phyloP scores from a whole-genome alignment of 2,797 vertebrate genomes.

The Heteromormyrus szaboi region DNA sequence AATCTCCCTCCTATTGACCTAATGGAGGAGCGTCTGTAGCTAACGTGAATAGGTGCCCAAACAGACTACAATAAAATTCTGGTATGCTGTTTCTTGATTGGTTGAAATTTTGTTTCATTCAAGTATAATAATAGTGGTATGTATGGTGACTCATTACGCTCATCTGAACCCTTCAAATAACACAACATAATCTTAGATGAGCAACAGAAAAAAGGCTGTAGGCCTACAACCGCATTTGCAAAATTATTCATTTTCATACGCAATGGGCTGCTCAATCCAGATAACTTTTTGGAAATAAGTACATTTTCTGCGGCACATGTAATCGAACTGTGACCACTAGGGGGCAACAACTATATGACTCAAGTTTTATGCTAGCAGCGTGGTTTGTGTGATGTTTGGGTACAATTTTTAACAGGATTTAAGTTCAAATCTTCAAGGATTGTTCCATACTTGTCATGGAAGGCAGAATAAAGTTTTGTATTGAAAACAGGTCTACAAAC shows the following conservation, averaged over 20 bases:
- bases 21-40: not conserved
- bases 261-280: not conserved
- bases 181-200: not conserved
- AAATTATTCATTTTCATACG: not conserved
- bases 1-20: not conserved
- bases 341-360: not conserved
- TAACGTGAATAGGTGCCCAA: not conserved
- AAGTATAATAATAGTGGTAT: not conserved
- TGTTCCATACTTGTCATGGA: not conserved
- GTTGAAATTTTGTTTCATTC: not conserved
- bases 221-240: not conserved
- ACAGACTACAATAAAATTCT: not conserved
- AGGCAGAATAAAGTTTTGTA: not conserved
- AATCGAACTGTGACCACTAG: not conserved
- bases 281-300: not conserved
- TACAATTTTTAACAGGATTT: not conserved
- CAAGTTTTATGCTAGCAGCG: not conserved
- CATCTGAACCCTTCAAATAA: not conserved
- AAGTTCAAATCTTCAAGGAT: not conserved
- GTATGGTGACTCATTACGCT: not conserved
- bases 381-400: not conserved
- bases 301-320: not conserved
- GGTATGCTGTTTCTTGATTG: not conserved
- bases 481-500: not conserved
- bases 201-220: not conserved